These are phyloP conservation scores for Drosophila mayri DNA, from an alignment of 1,140 invertebrate species.

Conservation along the genomic window DNA sequence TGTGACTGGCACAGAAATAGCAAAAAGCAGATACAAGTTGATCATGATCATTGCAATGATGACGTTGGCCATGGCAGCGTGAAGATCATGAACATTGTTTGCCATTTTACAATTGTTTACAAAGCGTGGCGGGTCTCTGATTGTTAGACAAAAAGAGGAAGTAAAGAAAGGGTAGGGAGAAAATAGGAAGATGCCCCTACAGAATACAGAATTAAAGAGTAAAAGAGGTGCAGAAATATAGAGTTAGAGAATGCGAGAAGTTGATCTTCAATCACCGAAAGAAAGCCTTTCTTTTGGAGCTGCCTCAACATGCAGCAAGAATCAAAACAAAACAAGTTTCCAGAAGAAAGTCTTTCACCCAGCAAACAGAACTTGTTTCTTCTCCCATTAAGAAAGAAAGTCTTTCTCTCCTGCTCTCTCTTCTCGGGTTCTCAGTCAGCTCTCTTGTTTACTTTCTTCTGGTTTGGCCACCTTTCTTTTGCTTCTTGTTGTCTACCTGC, in stretches of 20 bases:
- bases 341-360: conserved; percentile 60
- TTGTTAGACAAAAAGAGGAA: conserved; percentile 13
- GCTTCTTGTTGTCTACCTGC: conserved; percentile 46
- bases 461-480: conserved; percentile 24
- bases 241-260: neutral
- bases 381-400: conserved; percentile 16
- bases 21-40: conserved; percentile 41
- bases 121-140: conserved; percentile 47
- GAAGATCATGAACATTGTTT: conserved; percentile 67
- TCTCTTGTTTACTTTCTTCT: conserved; percentile 71
- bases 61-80: conserved; percentile 65
- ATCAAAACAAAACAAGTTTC: conserved; percentile 43
- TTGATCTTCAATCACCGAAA: conserved; percentile 1
- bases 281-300: conserved; percentile 53
- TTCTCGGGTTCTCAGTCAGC: conserved; percentile 31
- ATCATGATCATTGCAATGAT: conserved; percentile 39
- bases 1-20: conserved; percentile 68
- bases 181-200: neutral
- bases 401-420: conserved; percentile 6
- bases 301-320: conserved; percentile 19
- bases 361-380: conserved; percentile 18
- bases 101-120: conserved; percentile 60
- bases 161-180: neutral
- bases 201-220: neutral
- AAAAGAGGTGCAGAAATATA: too few species aligned